A percentile compares a stretch with the other conserved stretches of the same genome.
phyloP scores from a whole-genome alignment of 2,888 invertebrate species.

The Tiliacea citrago region DNA sequence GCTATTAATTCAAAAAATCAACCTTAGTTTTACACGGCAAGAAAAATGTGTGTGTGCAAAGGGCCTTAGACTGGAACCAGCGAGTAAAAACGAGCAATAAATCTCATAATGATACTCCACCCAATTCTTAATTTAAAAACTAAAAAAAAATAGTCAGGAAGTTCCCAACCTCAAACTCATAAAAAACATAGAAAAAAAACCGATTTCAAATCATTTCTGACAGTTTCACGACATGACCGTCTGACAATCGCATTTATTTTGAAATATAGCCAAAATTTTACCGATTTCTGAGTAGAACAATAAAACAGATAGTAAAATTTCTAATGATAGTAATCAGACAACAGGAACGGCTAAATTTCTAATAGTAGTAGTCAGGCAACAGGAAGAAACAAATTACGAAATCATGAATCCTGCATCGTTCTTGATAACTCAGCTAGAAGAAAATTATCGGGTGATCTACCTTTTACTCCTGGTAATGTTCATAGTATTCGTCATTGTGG shows the following conservation, averaged over 20 bases:
- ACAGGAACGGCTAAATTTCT: constrained; percentile 55
- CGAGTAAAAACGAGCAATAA: background rate
- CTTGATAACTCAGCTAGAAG: constrained; percentile 52
- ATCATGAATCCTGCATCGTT: constrained; percentile 61
- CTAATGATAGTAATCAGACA: constrained; percentile 29
- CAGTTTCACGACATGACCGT: constrained; percentile 11
- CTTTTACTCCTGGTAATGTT: constrained; percentile 56
- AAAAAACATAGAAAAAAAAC: constrained; percentile 5
- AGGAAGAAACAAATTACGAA: background rate
- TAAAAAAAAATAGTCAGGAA: background rate
- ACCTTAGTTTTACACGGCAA: too few species aligned
- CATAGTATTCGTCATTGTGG: constrained; percentile 52
- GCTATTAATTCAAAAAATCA: too few species aligned
- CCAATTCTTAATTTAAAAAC: constrained; percentile 8
- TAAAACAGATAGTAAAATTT: constrained; percentile 53
- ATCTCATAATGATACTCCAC: background rate
- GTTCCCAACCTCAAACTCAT: constrained; percentile 16
- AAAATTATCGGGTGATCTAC: constrained; percentile 55
- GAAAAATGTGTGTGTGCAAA: too few species aligned
- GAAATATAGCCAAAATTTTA: constrained; percentile 25
- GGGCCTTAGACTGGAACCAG: background rate
- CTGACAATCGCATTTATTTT: constrained; percentile 28
- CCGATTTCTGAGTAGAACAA: constrained; percentile 20
- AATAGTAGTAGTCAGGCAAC: constrained; percentile 28
- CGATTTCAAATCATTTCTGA: constrained; percentile 39